These are phyloP conservation scores for Metridium senile DNA, from an alignment of 92 coral and sea anemone species.

Conservation along the genomic window DNA sequence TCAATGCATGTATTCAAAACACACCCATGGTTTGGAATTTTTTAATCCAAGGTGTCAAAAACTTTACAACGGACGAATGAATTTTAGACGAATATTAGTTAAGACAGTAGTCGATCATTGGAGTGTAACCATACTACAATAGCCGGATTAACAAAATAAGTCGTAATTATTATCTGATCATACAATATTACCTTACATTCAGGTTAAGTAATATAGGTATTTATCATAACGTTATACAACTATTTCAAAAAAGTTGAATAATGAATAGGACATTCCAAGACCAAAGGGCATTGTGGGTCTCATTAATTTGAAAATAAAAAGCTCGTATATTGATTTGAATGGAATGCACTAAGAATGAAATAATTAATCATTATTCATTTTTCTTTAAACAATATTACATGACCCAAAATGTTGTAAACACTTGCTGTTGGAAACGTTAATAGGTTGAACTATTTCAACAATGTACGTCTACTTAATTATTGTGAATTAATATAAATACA, in stretches of 20 bases:
- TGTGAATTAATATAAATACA: background rate
- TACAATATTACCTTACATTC: background rate
- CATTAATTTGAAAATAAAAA: too few relatives aligned
- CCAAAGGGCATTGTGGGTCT: too few relatives aligned
- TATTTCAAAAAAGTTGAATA: background rate
- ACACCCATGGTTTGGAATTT: slow-evolving; percentile 17
- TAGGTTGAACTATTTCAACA: too few relatives aligned
- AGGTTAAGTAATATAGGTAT: background rate
- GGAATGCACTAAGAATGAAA: too few relatives aligned
- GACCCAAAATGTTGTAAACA: too few relatives aligned
- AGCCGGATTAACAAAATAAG: background rate
- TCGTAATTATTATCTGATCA: background rate
- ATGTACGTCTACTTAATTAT: too few relatives aligned
- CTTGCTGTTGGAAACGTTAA: too few relatives aligned
- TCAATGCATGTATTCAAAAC: slow-evolving; percentile 13
- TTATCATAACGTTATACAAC: background rate
- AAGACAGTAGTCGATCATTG: background rate
- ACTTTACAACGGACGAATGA: slow-evolving; percentile 13
- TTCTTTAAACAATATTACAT: too few relatives aligned
- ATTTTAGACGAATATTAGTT: background rate
- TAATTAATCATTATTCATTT: too few relatives aligned
- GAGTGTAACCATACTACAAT: slow-evolving; percentile 5
- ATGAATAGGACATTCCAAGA: too few relatives aligned
- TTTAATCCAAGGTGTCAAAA: slow-evolving; percentile 18
- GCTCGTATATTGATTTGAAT: too few relatives aligned